Evolutionary conservation across 2,888 invertebrate genomes (phyloP).

Genomic region (Nomada goodeniana): DNA sequence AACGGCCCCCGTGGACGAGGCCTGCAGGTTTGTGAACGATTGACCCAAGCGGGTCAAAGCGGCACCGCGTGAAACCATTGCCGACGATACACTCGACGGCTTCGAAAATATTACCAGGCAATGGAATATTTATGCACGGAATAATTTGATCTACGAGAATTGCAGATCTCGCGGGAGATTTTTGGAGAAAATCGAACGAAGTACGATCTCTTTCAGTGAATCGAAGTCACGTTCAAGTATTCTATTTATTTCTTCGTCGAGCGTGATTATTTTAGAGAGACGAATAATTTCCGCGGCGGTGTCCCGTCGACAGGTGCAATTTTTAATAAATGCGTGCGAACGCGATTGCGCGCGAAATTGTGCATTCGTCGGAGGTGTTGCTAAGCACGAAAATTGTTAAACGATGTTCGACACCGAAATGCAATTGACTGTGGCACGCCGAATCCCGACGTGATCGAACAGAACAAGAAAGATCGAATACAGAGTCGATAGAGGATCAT

Average conservation of each 20-base stretch:
- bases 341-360: not conserved
- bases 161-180: no score
- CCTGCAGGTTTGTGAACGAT: slow-evolving; percentile 33
- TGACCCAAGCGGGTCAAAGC: slow-evolving; percentile 42
- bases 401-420: slow-evolving; percentile 1
- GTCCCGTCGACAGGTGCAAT: not conserved
- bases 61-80: not conserved
- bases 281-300: not conserved
- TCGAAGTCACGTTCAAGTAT: not conserved
- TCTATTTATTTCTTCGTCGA: not conserved
- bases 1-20: slow-evolving; percentile 13
- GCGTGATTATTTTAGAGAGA: no score
- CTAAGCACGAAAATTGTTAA: not conserved
- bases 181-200: no score
- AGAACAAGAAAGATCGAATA: not conserved
- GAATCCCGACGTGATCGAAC: not conserved
- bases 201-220: not conserved
- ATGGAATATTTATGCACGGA: not conserved
- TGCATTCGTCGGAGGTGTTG: not conserved
- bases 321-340: not conserved
- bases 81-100: no score
- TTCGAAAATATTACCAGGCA: not conserved
- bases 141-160: not conserved
- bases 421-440: not conserved
- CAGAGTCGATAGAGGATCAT: no score